phyloP scores from a whole-genome alignment of 2,888 invertebrate genomes.

The Parapristionchus giblindavisi region DNA sequence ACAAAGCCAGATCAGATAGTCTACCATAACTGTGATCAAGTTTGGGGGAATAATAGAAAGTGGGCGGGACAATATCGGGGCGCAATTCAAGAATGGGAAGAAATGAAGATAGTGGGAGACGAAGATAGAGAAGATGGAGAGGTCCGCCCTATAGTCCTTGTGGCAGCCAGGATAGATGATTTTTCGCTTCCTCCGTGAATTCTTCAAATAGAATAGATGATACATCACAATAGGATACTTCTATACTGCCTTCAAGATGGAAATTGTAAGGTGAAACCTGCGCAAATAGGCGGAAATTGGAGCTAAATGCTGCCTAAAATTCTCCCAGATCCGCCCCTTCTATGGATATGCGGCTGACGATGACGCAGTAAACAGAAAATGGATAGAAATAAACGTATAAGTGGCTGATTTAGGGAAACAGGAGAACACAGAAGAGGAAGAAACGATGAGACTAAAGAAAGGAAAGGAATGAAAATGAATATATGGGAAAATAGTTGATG shows the following conservation, averaged over 20 bases:
- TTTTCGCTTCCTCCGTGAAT: no score
- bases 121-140: not conserved
- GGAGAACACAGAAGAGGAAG: not conserved
- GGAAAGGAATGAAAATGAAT: not conserved
- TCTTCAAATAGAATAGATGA: no score
- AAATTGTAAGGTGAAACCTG: conserved; percentile 15
- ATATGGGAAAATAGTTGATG: not conserved
- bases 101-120: not conserved
- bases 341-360: no score
- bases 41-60: not conserved
- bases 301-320: no score
- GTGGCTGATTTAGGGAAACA: not conserved
- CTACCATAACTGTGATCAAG: not conserved
- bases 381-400: not conserved
- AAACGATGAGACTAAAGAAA: not conserved
- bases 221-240: no score
- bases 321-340: no score
- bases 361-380: no score
- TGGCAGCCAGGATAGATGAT: no score
- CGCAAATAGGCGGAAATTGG: not conserved
- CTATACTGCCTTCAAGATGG: no score
- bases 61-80: no score
- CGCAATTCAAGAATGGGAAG: not conserved
- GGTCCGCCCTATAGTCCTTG: no score
- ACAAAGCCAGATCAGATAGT: not conserved